These are phyloP conservation scores for Druceiella hillmani DNA, from an alignment of 2,888 invertebrate species.

Conservation along the genomic window DNA sequence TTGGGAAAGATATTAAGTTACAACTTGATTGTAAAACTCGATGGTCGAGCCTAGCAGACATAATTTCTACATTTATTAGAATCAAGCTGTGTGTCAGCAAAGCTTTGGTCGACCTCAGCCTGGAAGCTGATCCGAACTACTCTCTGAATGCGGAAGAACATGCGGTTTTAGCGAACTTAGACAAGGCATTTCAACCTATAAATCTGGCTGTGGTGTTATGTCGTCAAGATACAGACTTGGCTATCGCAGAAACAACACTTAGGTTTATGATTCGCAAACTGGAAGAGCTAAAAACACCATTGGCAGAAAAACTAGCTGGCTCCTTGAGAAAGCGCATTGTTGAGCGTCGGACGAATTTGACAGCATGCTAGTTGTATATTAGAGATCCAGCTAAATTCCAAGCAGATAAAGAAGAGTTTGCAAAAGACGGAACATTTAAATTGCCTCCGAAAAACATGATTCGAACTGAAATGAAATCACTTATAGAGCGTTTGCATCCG, in stretches of 20 bases:
- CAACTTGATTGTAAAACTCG: conserved; percentile 17
- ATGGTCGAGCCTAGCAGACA: conserved; percentile 14
- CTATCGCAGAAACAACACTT: conserved; percentile 18
- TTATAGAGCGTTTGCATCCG: conserved; percentile 13
- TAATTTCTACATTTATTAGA: conserved; percentile 17
- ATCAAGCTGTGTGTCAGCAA: conserved; percentile 20
- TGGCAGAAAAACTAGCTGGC: conserved; percentile 16
- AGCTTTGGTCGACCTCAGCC: conserved; percentile 19
- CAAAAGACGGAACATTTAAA: conserved; percentile 15
- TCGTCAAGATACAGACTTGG: conserved; percentile 18
- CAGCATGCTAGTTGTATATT: conserved; percentile 14
- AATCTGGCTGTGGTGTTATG: conserved; percentile 21
- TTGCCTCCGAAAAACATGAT: conserved; percentile 9
- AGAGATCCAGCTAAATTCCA: conserved; percentile 12
- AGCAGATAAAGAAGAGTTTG: conserved; percentile 16
- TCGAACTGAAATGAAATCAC: conserved; percentile 13
- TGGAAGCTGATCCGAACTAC: conserved; percentile 15
- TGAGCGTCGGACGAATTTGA: conserved; percentile 17
- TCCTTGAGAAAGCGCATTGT: conserved; percentile 17
- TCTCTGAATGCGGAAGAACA: conserved; percentile 19
- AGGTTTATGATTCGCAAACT: conserved; percentile 21
- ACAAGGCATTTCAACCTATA: conserved; percentile 16
- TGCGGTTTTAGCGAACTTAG: conserved; percentile 9
- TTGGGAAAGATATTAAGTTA: conserved; percentile 12
- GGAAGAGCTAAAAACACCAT: conserved; percentile 17